phyloP scores from a whole-genome alignment of 64 coral and sea anemone genomes.

The Catalaphyllia jardinei region DNA sequence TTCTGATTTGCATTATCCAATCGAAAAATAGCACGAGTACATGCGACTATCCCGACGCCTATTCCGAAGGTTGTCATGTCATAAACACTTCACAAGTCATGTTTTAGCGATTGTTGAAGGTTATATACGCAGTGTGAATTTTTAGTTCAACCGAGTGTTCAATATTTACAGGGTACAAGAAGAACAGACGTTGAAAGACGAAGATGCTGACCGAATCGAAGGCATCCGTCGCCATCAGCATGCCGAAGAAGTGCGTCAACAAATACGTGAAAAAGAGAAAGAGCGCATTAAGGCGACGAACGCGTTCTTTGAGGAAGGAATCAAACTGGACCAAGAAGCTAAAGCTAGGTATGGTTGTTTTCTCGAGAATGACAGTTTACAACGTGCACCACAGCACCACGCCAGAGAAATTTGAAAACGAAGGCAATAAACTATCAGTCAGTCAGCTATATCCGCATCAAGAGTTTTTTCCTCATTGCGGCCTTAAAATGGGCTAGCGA shows the following conservation, averaged over 20 bases:
- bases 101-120: background rate
- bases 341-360: constrained; percentile 67
- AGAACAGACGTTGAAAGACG: constrained; percentile 87
- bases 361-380: no score
- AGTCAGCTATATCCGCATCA: no score
- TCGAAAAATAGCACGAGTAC: background rate
- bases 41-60: background rate
- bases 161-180: constrained; percentile 75
- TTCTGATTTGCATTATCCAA: background rate
- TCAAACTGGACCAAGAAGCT: constrained; percentile 90
- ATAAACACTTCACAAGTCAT: no score
- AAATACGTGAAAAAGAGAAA: constrained; percentile 97
- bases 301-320: constrained; percentile 96
- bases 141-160: background rate
- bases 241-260: constrained; percentile 80
- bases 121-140: background rate
- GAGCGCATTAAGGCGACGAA: constrained; percentile 76
- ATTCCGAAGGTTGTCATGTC: background rate
- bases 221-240: constrained; percentile 81
- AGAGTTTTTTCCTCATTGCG: no score
- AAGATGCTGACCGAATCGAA: constrained; percentile 71
- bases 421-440: no score
- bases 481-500: no score
- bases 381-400: no score
- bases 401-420: no score